A percentile compares a stretch with the other conserved stretches of the same genome.
phyloP scores from a whole-genome alignment of 2,888 invertebrate genomes.

The Lycophotia porphyrea region DNA sequence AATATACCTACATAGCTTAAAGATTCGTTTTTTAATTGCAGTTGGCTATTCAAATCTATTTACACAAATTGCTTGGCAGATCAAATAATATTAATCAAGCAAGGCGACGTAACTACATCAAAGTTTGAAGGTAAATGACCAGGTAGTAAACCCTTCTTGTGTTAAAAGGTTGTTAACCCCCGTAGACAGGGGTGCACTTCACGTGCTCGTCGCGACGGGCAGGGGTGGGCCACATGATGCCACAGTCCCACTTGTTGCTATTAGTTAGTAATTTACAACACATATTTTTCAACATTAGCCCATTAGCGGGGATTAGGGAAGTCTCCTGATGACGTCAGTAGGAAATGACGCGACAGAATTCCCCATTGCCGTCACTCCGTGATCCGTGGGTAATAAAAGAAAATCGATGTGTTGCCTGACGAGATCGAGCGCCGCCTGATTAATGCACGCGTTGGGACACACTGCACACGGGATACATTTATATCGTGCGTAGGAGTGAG shows the following conservation, averaged over 20 bases:
- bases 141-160: conserved; percentile 73
- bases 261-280: conserved; percentile 80
- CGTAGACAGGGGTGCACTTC: conserved; percentile 71
- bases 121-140: conserved; percentile 52
- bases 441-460: conserved; percentile 59
- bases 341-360: conserved; percentile 81
- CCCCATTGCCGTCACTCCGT: conserved; percentile 53
- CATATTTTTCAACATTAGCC: conserved; percentile 83
- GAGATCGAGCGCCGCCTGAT: conserved; percentile 57
- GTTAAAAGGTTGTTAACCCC: conserved; percentile 82
- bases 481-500: conserved; percentile 61
- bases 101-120: conserved; percentile 43
- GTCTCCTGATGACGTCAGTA: conserved; percentile 81
- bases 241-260: conserved; percentile 81
- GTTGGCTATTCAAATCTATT: conserved; percentile 38
- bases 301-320: conserved; percentile 86
- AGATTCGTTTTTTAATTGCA: conserved; percentile 53
- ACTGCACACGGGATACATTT: conserved; percentile 59
- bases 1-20: conserved; percentile 32
- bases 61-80: conserved; percentile 33
- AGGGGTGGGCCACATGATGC: conserved; percentile 69
- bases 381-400: conserved; percentile 57
- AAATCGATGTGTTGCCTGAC: conserved; percentile 61
- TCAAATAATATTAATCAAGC: conserved; percentile 42
- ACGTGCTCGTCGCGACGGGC: conserved; percentile 70